Base-by-base conservation (phyloP, 2,797 vertebrate species). In the Channa striata region DNA sequence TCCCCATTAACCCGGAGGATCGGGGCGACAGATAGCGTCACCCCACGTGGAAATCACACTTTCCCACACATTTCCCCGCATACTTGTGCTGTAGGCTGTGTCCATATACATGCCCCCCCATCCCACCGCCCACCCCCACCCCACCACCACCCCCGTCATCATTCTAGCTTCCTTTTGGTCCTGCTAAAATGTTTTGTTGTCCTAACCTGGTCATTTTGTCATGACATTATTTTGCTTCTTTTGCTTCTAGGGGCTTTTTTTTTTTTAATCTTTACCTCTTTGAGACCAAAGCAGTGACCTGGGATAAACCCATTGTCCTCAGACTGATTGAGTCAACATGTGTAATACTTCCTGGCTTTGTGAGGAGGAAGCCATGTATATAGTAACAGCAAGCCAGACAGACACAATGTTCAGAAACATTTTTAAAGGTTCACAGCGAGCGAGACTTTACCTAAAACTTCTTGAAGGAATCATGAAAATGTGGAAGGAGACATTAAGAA, bases 1-100 rank as follows among this genome's bases (percentile, higher is more conserved):
- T 74, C 73, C 75, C 91, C 89, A 92, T 92, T 92, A 91, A 92
- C 91, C 90, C 5, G 14, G 63, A 71, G 87, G 64, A 80, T 76
- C 56, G 34, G 89, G 90, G 85, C 85, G 77, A 77, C 82, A 82
- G 77, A 91, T 84, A 86, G 83, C 56, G 56, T 92, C 91, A 92
- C 86, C 89, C 84, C 84, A 52, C 36, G 36, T 73, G 70, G 80
- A 89, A 82, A 89, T 91, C 80, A 81, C 69, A 85, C 74, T 83
- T 88, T n/a, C n/a, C n/a, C n/a, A n/a, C n/a, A n/a, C 81, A 90
- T 90, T 83, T 87, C 67, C 61, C 66, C 62, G 51, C 50, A 40
- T 25, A 59, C 65, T 61, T 66, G 78, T 71, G 62, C 77, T 25
- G 7, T 21, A 59, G 54, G 46, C 62, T 34, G 9, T 46, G 21